Percentiles rank a stretch among this genome's conserved stretches.
These are phyloP conservation scores for Aix galericulata DNA, from an alignment of 2,113 vertebrate species.

Conservation along the genomic window DNA sequence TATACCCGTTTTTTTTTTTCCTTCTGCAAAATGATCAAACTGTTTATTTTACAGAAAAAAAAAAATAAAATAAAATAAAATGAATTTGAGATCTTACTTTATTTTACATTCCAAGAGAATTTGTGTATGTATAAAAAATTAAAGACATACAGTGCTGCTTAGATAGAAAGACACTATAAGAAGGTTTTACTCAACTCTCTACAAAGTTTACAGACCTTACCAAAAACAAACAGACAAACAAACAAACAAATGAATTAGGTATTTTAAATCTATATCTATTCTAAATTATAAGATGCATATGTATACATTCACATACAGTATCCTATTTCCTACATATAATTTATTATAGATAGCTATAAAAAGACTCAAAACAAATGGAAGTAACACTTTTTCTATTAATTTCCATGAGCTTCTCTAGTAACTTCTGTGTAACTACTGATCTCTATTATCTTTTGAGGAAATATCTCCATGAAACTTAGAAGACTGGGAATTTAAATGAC, in stretches of 20 bases:
- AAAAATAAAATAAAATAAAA: too few relatives aligned
- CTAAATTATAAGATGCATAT: neutral
- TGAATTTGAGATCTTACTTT: neutral
- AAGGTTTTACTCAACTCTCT: neutral
- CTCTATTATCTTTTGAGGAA: neutral
- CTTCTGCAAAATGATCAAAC: neutral
- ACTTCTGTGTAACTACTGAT: neutral
- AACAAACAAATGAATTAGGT: neutral
- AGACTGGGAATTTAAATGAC: neutral
- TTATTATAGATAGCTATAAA: neutral
- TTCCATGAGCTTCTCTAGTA: neutral
- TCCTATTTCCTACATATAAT: neutral
- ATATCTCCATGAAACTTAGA: neutral
- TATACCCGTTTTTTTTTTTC: neutral
- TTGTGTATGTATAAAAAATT: neutral
- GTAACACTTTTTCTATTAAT: neutral
- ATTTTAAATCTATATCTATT: neutral
- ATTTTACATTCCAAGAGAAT: neutral
- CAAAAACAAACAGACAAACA: neutral
- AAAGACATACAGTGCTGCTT: neutral
- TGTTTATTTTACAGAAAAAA: neutral
- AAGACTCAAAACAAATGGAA: neutral
- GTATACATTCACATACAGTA: fast-evolving
- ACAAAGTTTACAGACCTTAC: neutral
- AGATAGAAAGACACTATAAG: neutral